Base-by-base conservation (phyloP, 2,888 invertebrate genomes). In the Hirtodrosophila confusa region DNA sequence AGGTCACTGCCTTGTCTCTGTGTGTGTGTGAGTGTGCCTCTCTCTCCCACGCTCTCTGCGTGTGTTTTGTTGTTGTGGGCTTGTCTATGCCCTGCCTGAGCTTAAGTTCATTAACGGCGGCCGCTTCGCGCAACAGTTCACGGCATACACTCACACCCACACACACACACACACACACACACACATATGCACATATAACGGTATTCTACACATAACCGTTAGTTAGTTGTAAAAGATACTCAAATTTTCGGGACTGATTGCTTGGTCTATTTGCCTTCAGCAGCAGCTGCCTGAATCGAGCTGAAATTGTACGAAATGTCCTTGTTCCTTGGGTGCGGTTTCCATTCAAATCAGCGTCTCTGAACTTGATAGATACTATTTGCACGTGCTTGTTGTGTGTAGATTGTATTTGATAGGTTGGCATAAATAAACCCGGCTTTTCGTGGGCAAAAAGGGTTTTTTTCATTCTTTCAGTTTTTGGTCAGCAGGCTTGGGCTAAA, bases 101-200 rank as follows among this genome's bases (percentile, higher is more conserved):
- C 79, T 78, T 87, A 88, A 82, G 82, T 82, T 82, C 82, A 82
- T 82, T 82, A 82, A 88, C 88, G 8, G 31, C 31, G 6, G 31
- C 31, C 62, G 61, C 58, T 78, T 64, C 76, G 80, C 73, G 82
- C 88, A 82, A 82, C 88, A 82, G 82, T 82, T 75, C 82, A 68
- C 61, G 75, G 77, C 80, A 64, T n/a, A 31, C n/a, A 36, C 10
- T 33, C 17, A 17, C 17, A 17, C 17, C 17, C 17, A 17, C 17
- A 17, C 17, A 1, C 17, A 17, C 17, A 17, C 8, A 29, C 11
- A 37, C 4, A 10, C 7, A 43, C 41, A 17, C 7, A 33, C 44
- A 7, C 10, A 43, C 11, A 43, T 17, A 7, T 27, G 23, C 48
- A 35, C 35, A 17, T 17, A 65, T 62, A 8, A 31, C 8, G 9